A percentile compares a stretch with the other conserved stretches of the same genome.
phyloP scores from a whole-genome alignment of 2,888 invertebrate species.

The Himalopsyche tibetana region DNA sequence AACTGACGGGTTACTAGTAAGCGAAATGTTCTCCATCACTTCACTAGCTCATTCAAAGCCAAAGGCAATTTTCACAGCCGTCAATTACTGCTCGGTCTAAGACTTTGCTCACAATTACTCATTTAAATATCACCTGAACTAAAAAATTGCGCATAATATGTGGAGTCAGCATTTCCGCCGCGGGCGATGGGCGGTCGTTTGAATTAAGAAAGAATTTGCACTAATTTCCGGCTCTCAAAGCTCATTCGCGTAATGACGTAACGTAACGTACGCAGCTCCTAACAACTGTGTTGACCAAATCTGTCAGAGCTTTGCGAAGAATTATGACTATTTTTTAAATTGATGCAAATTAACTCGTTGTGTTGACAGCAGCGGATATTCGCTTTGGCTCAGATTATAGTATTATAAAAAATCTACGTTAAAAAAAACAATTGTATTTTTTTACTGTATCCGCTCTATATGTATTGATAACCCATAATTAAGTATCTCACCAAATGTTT shows the following conservation, averaged over 20 bases:
- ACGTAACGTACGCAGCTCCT: conserved; percentile 1
- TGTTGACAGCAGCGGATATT: conserved; percentile 24
- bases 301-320: conserved; percentile 32
- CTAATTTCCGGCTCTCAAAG: conserved; percentile 61
- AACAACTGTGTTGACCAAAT: conserved; percentile 38
- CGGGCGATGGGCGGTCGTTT: conserved; percentile 56
- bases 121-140: conserved; percentile 31
- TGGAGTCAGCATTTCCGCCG: conserved; percentile 55
- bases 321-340: conserved; percentile 11
- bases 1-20: no score
- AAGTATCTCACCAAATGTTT: no score
- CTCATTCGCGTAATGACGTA: conserved; percentile 58
- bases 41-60: background rate
- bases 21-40: background rate
- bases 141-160: conserved; percentile 55
- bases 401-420: no score
- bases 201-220: conserved; percentile 60
- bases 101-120: conserved; percentile 17
- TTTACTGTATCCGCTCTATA: no score
- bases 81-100: conserved; percentile 5
- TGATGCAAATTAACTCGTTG: background rate
- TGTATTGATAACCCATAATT: no score
- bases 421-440: no score
- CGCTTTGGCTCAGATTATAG: no score
- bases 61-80: conserved; percentile 27